Conservation (phyloP, 2,888 invertebrate genomes). For the Agrochola litura region DNA sequence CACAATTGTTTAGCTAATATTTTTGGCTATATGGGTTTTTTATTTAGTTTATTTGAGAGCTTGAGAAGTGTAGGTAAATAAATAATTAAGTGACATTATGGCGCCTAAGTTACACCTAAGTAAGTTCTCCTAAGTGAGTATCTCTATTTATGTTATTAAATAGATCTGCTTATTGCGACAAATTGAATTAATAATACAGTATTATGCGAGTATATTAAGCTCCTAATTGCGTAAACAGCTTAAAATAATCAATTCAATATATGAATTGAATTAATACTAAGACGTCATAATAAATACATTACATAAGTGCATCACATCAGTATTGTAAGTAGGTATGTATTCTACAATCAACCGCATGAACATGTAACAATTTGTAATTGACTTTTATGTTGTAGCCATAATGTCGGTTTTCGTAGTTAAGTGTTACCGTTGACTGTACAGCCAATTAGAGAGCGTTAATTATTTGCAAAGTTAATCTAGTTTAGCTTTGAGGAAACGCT, state of each 20-base stretch:
- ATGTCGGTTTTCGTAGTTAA: not conserved
- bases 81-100: not conserved
- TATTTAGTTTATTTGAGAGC: not conserved
- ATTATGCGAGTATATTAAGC: not conserved
- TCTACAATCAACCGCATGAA: not conserved
- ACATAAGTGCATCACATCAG: constrained; percentile 25
- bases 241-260: constrained; percentile 13
- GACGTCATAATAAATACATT: constrained; percentile 18
- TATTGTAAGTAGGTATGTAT: constrained; percentile 8
- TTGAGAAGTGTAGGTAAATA: not conserved
- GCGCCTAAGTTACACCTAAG: not conserved
- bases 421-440: not conserved
- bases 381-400: not conserved
- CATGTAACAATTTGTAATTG: not conserved
- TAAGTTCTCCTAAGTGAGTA: not conserved
- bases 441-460: constrained; percentile 56
- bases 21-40: not conserved
- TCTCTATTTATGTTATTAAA: not conserved
- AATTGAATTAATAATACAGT: constrained; percentile 16
- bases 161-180: not conserved
- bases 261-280: constrained; percentile 9
- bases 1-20: not conserved
- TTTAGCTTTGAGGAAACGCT: constrained; percentile 52
- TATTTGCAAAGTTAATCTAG: constrained; percentile 52
- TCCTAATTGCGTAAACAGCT: constrained; percentile 6